A percentile compares a stretch with the other conserved stretches of the same genome.
Conservation (phyloP, 2,888 invertebrate genomes). For the Hemaris fuciformis region DNA sequence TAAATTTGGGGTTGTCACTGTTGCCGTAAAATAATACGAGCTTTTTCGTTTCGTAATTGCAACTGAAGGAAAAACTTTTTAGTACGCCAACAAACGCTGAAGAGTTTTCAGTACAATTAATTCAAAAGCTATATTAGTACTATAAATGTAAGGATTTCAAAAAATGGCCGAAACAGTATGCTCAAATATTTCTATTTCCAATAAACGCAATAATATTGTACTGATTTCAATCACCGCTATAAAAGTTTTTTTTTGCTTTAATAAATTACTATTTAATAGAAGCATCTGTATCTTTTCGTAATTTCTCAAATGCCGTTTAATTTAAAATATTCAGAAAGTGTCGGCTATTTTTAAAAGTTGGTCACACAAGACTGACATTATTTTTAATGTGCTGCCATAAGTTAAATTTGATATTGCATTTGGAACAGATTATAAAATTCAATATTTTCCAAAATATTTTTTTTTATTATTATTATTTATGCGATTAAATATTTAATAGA, state of each 20-base stretch:
- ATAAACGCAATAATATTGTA: too few relatives aligned
- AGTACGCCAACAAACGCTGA: too few relatives aligned
- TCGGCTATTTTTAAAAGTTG: not conserved
- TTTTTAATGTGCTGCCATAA: not conserved
- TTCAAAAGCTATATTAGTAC: too few relatives aligned
- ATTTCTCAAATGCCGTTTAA: too few relatives aligned
- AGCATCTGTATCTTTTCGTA: too few relatives aligned
- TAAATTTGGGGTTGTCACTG: constrained; percentile 59
- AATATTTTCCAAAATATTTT: not conserved
- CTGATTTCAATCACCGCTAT: too few relatives aligned
- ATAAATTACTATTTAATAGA: too few relatives aligned
- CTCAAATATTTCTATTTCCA: too few relatives aligned
- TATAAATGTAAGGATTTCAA: too few relatives aligned
- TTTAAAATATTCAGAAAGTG: not conserved
- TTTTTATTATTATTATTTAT: not conserved
- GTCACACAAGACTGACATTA: not conserved
- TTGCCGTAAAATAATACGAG: constrained; percentile 21
- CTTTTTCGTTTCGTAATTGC: not conserved
- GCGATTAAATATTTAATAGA: not conserved
- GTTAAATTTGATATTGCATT: not conserved
- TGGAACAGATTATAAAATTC: not conserved
- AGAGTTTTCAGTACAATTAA: too few relatives aligned
- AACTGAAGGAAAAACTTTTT: not conserved
- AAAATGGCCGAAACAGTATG: too few relatives aligned
- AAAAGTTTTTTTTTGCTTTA: too few relatives aligned